Percentiles rank a stretch among this genome's conserved stretches.
These are phyloP conservation scores for Piprites chloris DNA, from an alignment of 2,113 vertebrate genomes.

Conservation along the genomic window DNA sequence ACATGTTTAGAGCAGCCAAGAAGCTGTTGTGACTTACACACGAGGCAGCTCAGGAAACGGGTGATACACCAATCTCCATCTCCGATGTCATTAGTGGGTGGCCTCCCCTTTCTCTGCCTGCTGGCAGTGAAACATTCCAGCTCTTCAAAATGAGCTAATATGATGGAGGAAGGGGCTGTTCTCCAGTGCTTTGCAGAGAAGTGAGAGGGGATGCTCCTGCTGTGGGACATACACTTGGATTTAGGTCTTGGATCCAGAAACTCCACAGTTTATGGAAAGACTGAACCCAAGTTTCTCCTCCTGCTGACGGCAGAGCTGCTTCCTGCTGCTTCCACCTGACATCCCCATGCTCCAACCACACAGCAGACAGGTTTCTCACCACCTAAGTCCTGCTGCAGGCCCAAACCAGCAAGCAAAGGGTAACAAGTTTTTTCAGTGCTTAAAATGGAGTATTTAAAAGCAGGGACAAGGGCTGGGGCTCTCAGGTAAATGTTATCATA, in stretches of 20 bases:
- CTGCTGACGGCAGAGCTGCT: background rate
- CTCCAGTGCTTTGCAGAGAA: background rate
- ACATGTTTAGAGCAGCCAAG: background rate
- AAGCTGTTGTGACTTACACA: background rate
- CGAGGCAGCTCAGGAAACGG: background rate
- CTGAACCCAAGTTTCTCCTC: background rate
- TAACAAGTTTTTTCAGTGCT: background rate
- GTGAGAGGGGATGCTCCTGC: background rate
- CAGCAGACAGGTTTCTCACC: background rate
- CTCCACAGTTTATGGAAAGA: background rate
- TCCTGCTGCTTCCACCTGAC: background rate
- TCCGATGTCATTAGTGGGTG: background rate
- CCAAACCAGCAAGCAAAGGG: background rate
- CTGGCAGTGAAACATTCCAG: background rate
- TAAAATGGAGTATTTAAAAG: background rate
- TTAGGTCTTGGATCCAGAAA: background rate
- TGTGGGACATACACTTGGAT: background rate
- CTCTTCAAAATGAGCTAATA: background rate
- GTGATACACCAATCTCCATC: background rate
- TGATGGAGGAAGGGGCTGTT: background rate
- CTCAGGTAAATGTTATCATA: background rate
- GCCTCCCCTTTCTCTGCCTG: background rate
- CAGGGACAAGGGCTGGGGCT: background rate
- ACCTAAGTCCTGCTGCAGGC: background rate
- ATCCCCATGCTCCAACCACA: fast-evolving